phyloP scores from a whole-genome alignment of 2,888 invertebrate genomes.

The Brachylomia viminalis region DNA sequence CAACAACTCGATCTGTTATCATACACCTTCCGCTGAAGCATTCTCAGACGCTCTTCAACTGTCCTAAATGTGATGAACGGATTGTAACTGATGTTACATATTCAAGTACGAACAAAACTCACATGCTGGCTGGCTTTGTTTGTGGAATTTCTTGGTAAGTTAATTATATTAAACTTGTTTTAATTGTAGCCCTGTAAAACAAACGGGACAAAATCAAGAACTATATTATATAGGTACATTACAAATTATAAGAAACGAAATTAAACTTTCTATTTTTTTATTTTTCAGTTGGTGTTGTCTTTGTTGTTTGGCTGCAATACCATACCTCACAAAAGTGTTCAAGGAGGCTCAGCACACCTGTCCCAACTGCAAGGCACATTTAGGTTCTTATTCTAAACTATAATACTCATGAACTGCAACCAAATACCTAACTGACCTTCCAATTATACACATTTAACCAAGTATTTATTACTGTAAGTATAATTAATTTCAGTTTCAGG shows the following conservation, averaged over 20 bases:
- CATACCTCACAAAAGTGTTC: conserved; percentile 80
- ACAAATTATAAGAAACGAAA: no score
- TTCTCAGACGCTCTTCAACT: conserved; percentile 77
- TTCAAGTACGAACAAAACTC: conserved; percentile 83
- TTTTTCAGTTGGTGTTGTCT: conserved; percentile 86
- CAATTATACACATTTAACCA: conserved; percentile 5
- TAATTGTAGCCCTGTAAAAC: background rate
- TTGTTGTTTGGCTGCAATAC: conserved; percentile 84
- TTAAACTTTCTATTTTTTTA: background rate
- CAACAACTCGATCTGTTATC: conserved; percentile 77
- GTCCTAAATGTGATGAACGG: conserved; percentile 80
- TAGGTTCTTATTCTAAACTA: conserved; percentile 78
- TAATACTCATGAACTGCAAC: conserved; percentile 23
- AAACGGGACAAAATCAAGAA: background rate
- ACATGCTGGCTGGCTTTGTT: conserved; percentile 85
- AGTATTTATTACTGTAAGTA: background rate
- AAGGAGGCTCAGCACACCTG: conserved; percentile 85
- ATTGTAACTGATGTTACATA: conserved; percentile 81
- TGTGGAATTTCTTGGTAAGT: conserved; percentile 83
- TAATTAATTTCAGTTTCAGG: conserved; percentile 25
- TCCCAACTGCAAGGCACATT: conserved; percentile 80
- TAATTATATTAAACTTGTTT: background rate
- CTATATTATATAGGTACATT: no score
- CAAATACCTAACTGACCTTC: background rate
- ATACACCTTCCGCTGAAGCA: conserved; percentile 77